Evolutionary conservation across 2,113 vertebrate genomes (phyloP).

Genomic region (Triplophysa rosa): DNA sequence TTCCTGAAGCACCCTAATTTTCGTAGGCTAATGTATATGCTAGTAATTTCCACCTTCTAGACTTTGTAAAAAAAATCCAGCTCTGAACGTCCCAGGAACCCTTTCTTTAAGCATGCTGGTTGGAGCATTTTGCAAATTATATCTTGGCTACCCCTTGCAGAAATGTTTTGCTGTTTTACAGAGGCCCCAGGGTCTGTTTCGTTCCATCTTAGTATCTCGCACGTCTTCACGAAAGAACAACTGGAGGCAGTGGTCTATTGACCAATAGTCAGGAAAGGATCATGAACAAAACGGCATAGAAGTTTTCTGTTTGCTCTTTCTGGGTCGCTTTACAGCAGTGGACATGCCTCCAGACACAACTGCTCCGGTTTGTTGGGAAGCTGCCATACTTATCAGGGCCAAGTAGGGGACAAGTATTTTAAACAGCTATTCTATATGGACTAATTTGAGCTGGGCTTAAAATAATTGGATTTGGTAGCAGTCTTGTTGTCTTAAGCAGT

Average conservation of each 20-base stretch:
- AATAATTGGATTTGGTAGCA: slow-evolving; percentile 48
- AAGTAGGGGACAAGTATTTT: slow-evolving; percentile 63
- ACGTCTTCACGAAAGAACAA: slow-evolving; percentile 69
- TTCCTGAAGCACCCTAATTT: slow-evolving; percentile 5
- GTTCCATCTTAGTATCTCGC: slow-evolving; percentile 59
- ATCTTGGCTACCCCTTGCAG: background rate
- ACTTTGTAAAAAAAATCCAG: slow-evolving; percentile 33
- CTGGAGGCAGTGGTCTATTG: slow-evolving; percentile 63
- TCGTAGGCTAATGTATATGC: slow-evolving; percentile 16
- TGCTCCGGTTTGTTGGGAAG: slow-evolving; percentile 66
- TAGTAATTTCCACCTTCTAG: slow-evolving; percentile 21
- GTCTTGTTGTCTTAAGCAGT: slow-evolving; percentile 31
- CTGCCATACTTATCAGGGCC: slow-evolving; percentile 63
- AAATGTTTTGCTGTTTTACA: background rate
- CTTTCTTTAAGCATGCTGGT: slow-evolving; percentile 18
- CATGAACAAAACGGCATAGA: slow-evolving; percentile 51
- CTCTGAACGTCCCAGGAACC: slow-evolving; percentile 13
- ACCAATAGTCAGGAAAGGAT: slow-evolving; percentile 43
- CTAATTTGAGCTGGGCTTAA: slow-evolving; percentile 52
- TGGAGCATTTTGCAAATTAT: slow-evolving; percentile 22
- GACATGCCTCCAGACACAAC: slow-evolving; percentile 66
- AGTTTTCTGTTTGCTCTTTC: slow-evolving; percentile 65
- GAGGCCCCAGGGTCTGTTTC: background rate
- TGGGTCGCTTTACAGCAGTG: slow-evolving; percentile 70
- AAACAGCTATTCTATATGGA: slow-evolving; percentile 55